Evolutionary conservation across 2,113 vertebrate species (phyloP).

Genomic region (Micromys minutus): DNA sequence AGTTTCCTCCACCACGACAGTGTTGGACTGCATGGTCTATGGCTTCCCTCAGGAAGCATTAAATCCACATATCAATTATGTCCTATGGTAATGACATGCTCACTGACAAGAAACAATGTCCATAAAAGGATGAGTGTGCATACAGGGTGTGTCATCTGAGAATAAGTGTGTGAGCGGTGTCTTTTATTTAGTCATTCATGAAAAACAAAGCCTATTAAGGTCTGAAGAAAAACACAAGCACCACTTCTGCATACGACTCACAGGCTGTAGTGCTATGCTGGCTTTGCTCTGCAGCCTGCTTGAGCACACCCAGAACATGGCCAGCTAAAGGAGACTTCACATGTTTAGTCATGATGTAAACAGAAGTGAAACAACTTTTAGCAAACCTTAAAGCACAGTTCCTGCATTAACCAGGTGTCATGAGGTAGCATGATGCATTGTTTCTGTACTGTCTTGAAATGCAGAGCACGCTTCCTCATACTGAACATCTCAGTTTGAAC

Average conservation of each 20-base stretch:
- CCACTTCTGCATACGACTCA: not conserved
- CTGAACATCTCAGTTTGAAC: constrained; percentile 7
- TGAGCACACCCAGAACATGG: not conserved
- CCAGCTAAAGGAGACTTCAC: not conserved
- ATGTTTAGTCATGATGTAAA: not conserved
- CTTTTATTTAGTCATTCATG: not conserved
- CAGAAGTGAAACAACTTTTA: not conserved
- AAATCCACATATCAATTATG: not conserved
- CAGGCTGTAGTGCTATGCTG: not conserved
- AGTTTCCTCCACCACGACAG: not conserved
- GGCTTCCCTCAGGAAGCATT: not conserved
- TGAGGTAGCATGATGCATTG: not conserved
- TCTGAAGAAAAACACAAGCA: not conserved
- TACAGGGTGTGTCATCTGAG: not conserved
- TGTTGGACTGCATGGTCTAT: not conserved
- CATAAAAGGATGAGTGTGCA: not conserved
- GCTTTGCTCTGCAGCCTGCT: not conserved
- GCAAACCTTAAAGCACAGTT: not conserved
- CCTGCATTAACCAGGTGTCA: not conserved
- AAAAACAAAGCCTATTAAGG: constrained; percentile 18
- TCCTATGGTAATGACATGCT: not conserved
- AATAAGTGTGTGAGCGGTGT: not conserved
- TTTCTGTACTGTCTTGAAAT: not conserved
- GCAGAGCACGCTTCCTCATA: not conserved
- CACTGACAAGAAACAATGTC: not conserved